Evolutionary conservation across 2,113 vertebrate genomes (phyloP).

Genomic region (Pseudolaguvia tuberculata): DNA sequence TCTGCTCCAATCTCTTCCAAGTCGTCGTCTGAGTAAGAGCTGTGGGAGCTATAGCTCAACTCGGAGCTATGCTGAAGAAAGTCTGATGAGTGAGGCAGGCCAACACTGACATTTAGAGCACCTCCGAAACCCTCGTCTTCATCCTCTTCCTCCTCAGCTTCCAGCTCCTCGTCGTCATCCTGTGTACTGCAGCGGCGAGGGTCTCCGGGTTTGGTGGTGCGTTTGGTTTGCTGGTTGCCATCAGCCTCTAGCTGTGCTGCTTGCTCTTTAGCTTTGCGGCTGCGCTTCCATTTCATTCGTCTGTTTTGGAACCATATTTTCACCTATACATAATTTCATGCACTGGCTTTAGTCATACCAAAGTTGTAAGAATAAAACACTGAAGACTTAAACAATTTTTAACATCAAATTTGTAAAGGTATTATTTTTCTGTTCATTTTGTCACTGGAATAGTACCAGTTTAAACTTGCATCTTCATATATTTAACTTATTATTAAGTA

Average conservation of each 20-base stretch:
- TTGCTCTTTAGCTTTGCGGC: constrained; percentile 73
- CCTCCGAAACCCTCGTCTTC: constrained; percentile 50
- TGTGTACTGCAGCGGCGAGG: constrained; percentile 56
- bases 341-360: neutral
- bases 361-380: too few relatives aligned
- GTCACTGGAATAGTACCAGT: neutral
- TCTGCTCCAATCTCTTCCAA: constrained; percentile 55
- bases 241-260: constrained; percentile 47
- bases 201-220: constrained; percentile 44
- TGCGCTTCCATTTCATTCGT: constrained; percentile 80
- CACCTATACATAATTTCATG: constrained; percentile 58
- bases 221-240: constrained; percentile 41
- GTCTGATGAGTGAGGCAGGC: constrained; percentile 51
- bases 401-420: neutral
- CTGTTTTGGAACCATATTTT: constrained; percentile 84
- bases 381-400: neutral
- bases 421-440: neutral
- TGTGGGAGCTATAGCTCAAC: constrained; percentile 62
- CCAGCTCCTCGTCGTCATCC: constrained; percentile 48
- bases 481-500: too few relatives aligned
- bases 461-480: too few relatives aligned
- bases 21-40: constrained; percentile 67
- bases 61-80: constrained; percentile 54
- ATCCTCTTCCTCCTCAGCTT: constrained; percentile 52
- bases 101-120: constrained; percentile 30